Evolutionary conservation across 2,888 invertebrate species (phyloP), one percentile per base, ranked within the genome.

Genomic region (Lottia scabra): DNA sequence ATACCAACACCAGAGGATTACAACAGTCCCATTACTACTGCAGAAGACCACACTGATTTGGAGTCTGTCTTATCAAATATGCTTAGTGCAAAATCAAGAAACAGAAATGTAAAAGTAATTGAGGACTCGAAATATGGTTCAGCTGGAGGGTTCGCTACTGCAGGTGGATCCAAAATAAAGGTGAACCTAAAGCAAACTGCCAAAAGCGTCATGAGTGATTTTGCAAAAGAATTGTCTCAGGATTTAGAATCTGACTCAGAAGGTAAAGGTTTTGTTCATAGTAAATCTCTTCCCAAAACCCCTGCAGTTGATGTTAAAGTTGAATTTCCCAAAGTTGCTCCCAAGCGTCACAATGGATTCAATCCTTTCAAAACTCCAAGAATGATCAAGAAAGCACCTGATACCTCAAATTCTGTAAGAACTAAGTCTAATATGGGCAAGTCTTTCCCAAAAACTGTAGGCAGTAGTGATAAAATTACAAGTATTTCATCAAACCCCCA

Each of bases 281-380:
- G 38, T 10, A 38, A 38, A 38, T 38, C 38, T 38, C 0, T 8
- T 38, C 8, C 10, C 38, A 38, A 38, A 38, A 38, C 3, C 10
- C 38, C 38, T 5, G 5, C 38, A 2, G 10, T 8, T 38, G 38
- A 38, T 1, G 5, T 5, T 2, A 38, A 38, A 38, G 10, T 10
- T 38, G 38, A 10, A 8, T 4, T 38, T 38, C 5, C 38, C 38
- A 38, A 38, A 38, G 38, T 23, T 23, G 23, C 56, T n/a, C 48
- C 78, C 23, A 76, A 75, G 69, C 71, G 79, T 13, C 83, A 82
- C 26, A 77, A 83, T 75, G 84, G 83, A 27, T 83, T 81, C 70
- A 74, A 81, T 38, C 84, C 84, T 64, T 84, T 84, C 65, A 84
- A 83, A 71, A 71, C 81, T 13, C 84, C 83, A 15, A 81, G 30